Base-by-base conservation (phyloP, 2,888 invertebrate species). In the Hydropsyche betteni region DNA sequence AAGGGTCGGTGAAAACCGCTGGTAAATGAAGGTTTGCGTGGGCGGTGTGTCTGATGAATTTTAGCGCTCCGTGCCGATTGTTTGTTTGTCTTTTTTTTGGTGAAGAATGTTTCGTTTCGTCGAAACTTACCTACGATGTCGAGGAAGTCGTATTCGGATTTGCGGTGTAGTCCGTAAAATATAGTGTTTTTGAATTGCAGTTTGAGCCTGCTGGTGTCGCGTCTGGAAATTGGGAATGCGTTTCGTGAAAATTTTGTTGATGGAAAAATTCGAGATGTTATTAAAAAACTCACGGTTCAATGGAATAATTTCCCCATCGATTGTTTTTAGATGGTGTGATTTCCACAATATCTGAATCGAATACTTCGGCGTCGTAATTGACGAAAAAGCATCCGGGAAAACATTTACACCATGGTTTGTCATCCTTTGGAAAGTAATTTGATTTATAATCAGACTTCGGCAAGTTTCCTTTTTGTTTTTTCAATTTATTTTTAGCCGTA, bases 121-220 rank as follows among this genome's bases (percentile, higher is more conserved):
- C 51, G 4, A 5, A 10, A 75, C 82, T 81, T 79, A 86, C 87
- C 87, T 73, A 85, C 84, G 75, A 87, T 86, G 76, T 87, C 87
- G 78, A 86, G 86, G 55, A 86, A 86, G 58, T 87, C 87, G 52
- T 86, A 87, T 69, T 87, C 86, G 0, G 86, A 85, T 68, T 87
- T 87, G 0, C 87, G 83, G 71, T 87, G 87, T 69, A 86, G 86
- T 0, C 87, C 87, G 71, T 87, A 80, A 77, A 87, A 87, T 81
- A 85, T 83, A 73, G 86, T 85, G 14, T 86, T 85, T 78, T 86
- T 85, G 79, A 87, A 87, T 76, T 87, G 86, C 0, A 87, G 83
- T 64, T 51, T 71, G 6, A 64, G n/a, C 5, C 33, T 53, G 34
- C 58, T 64, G 34, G 10, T 24, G 44, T 50, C 4, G 6, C 38